Conservation (phyloP, 23 tunicate genomes). For the Corella eumyota region DNA sequence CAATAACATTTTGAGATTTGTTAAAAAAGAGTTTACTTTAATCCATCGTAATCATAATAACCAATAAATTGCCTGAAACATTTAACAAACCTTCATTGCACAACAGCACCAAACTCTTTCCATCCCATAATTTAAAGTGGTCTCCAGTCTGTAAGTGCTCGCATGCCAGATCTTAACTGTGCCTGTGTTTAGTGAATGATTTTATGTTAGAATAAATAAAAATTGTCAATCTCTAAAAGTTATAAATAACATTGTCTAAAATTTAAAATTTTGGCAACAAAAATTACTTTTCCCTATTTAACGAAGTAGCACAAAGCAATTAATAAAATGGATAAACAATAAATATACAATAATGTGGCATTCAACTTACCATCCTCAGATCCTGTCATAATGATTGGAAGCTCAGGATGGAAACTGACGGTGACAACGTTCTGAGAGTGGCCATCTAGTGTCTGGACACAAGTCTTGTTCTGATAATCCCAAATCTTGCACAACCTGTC, state of each 20-base stretch:
- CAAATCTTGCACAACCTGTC: slow-evolving; percentile 93
- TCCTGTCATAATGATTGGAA: slow-evolving; percentile 97
- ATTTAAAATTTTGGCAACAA: not conserved
- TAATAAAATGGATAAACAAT: not conserved
- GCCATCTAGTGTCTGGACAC: slow-evolving; percentile 98
- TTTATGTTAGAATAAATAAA: not conserved
- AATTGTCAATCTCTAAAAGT: not conserved
- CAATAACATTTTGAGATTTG: no score
- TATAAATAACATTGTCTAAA: not conserved
- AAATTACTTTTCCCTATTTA: not conserved
- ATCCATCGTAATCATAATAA: no score
- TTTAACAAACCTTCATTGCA: slow-evolving; percentile 65
- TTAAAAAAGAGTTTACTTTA: no score
- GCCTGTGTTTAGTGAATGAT: no score
- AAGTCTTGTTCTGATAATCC: slow-evolving; percentile 99
- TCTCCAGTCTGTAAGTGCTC: slow-evolving; percentile 91
- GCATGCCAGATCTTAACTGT: slow-evolving; percentile 95
- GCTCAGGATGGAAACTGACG: slow-evolving; percentile 94
- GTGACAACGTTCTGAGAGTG: slow-evolving; percentile 95
- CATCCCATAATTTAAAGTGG: slow-evolving; percentile 86
- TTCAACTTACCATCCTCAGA: slow-evolving; percentile 88
- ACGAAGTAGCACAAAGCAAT: not conserved
- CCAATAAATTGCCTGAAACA: no score
- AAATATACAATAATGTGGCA: not conserved
- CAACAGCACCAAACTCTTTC: slow-evolving; percentile 94